phyloP scores from a whole-genome alignment of 2,113 vertebrate species.

The Gulo gulo region DNA sequence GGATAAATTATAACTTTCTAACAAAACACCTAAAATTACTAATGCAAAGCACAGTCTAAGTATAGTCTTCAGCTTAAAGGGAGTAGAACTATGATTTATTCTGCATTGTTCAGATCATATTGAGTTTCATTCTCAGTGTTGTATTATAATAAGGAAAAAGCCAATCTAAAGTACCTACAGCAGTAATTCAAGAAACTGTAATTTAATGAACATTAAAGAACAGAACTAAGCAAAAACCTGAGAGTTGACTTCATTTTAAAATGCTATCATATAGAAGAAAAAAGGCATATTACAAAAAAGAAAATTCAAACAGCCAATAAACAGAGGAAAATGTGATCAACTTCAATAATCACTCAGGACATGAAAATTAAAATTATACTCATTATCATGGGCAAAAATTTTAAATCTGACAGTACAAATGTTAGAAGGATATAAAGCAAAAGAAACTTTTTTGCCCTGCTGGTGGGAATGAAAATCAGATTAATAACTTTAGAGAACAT shows the following conservation, averaged over 20 bases:
- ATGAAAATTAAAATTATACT: background rate
- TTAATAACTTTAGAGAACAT: background rate
- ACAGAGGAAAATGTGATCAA: background rate
- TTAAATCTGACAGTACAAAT: background rate
- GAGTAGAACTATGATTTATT: background rate
- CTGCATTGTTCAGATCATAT: background rate
- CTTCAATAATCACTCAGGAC: background rate
- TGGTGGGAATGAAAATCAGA: background rate
- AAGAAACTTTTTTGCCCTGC: background rate
- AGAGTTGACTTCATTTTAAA: background rate
- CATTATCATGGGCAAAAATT: background rate
- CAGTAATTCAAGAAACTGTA: background rate
- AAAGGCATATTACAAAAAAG: background rate
- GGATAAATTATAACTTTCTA: constrained; percentile 32
- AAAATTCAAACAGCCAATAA: background rate
- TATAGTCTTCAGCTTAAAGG: background rate
- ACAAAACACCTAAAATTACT: background rate
- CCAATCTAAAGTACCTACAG: background rate
- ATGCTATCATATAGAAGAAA: background rate
- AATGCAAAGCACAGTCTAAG: background rate
- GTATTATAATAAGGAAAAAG: background rate
- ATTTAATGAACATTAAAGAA: background rate
- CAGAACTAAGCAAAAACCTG: background rate
- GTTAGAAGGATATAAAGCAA: background rate
- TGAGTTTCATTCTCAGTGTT: background rate